phyloP scores from a whole-genome alignment of 2,888 invertebrate species.

The Synanthedon formicaeformis region DNA sequence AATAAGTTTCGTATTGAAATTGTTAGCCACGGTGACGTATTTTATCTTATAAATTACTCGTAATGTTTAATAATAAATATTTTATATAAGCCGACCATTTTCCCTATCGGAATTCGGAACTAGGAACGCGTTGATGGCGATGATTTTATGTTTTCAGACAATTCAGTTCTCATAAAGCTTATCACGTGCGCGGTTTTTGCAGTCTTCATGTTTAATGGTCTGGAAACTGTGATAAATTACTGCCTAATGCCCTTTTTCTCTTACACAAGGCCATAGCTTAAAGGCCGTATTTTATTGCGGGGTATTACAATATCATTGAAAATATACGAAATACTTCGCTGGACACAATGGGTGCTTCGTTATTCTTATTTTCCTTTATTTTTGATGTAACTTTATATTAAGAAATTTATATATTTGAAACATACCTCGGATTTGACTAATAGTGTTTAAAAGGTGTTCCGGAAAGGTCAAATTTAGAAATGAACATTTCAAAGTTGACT shows the following conservation, averaged over 20 bases:
- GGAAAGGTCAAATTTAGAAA: too few relatives aligned
- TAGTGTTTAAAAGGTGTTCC: too few relatives aligned
- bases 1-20: too few relatives aligned
- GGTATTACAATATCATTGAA: not conserved
- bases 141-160: conserved; percentile 44
- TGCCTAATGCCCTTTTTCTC: conserved; percentile 57
- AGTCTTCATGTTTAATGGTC: conserved; percentile 59
- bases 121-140: conserved; percentile 2
- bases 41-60: too few relatives aligned
- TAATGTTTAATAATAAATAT: too few relatives aligned
- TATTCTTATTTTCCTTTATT: not conserved
- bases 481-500: too few relatives aligned
- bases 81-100: too few relatives aligned
- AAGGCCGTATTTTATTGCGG: conserved; percentile 39
- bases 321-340: not conserved
- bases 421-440: too few relatives aligned
- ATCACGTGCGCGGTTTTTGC: conserved; percentile 58
- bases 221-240: conserved; percentile 65
- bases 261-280: conserved; percentile 36
- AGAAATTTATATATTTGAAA: not conserved
- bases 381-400: not conserved
- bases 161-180: conserved; percentile 47
- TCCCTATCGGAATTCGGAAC: too few relatives aligned
- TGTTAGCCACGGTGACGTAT: too few relatives aligned
- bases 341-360: not conserved